Conservation (phyloP, 2,888 invertebrate genomes). For the Mythimna lalbum region DNA sequence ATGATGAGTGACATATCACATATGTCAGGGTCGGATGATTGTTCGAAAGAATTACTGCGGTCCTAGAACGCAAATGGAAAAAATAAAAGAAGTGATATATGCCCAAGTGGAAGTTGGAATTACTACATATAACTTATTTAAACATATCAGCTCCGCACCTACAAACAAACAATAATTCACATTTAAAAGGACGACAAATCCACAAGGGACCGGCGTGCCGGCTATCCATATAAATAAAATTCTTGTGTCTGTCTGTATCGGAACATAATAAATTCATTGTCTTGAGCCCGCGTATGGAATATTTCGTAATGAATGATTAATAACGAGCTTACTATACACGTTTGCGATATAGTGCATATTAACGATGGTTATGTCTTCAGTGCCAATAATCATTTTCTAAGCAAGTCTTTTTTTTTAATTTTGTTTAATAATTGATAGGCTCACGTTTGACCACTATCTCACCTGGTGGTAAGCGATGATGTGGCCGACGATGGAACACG, state of each 20-base stretch:
- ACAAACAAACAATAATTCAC: slow-evolving; percentile 33
- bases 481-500: too few relatives aligned
- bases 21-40: neutral
- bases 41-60: too few relatives aligned
- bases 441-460: too few relatives aligned
- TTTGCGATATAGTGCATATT: slow-evolving; percentile 31
- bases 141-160: neutral
- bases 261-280: slow-evolving; percentile 76
- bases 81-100: too few relatives aligned
- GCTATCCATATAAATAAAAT: slow-evolving; percentile 79
- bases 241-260: slow-evolving; percentile 64
- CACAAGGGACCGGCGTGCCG: slow-evolving; percentile 49
- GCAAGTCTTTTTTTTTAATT: too few relatives aligned
- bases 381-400: too few relatives aligned
- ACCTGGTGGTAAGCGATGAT: too few relatives aligned
- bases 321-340: slow-evolving; percentile 49
- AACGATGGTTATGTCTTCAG: neutral
- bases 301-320: slow-evolving; percentile 73
- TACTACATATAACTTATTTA: neutral
- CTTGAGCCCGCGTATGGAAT: slow-evolving; percentile 67
- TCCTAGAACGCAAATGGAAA: too few relatives aligned
- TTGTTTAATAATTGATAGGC: too few relatives aligned
- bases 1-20: too few relatives aligned
- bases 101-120: too few relatives aligned
- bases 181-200: slow-evolving; percentile 56